A percentile compares a stretch with the other conserved stretches of the same genome.
Conservation (phyloP, 2,797 vertebrate species). For the Chaetophractus vellerosus region DNA sequence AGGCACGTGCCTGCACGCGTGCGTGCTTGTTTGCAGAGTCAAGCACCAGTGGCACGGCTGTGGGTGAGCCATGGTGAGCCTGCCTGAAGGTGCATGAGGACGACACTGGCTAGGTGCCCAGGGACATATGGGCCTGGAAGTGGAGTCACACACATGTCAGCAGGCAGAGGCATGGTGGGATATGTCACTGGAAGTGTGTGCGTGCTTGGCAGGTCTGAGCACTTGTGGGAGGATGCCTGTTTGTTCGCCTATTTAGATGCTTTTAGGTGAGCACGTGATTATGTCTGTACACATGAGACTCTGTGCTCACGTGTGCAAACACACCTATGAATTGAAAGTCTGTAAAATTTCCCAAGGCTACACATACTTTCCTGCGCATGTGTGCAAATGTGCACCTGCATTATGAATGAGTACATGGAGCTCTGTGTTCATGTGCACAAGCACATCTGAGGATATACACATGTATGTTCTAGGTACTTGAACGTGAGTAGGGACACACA, state of each 20-base stretch:
- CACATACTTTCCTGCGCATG: not conserved
- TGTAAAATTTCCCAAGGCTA: not conserved
- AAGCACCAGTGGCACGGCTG: rapidly evolving
- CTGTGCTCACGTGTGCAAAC: not conserved
- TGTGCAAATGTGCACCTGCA: not conserved
- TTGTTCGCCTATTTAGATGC: not conserved
- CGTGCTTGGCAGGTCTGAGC: not conserved
- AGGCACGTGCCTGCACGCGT: not conserved
- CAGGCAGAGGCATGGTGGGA: not conserved
- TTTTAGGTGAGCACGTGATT: not conserved
- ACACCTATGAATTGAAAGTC: not conserved
- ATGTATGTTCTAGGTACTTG: not conserved
- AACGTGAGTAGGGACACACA: not conserved
- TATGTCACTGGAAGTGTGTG: not conserved
- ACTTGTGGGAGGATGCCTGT: not conserved
- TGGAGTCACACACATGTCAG: not conserved
- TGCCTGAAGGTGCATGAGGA: not conserved
- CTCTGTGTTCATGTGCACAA: not conserved
- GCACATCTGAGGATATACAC: not conserved
- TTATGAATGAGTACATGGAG: not conserved
- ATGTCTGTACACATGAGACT: not conserved
- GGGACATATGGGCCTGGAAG: not conserved
- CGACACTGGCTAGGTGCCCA: not conserved
- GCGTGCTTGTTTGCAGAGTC: not conserved
- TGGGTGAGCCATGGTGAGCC: not conserved